Percentiles rank a stretch among this genome's conserved stretches.
These are phyloP conservation scores for Poecilia velifera DNA, from an alignment of 2,797 vertebrate genomes.

Conservation along the genomic window DNA sequence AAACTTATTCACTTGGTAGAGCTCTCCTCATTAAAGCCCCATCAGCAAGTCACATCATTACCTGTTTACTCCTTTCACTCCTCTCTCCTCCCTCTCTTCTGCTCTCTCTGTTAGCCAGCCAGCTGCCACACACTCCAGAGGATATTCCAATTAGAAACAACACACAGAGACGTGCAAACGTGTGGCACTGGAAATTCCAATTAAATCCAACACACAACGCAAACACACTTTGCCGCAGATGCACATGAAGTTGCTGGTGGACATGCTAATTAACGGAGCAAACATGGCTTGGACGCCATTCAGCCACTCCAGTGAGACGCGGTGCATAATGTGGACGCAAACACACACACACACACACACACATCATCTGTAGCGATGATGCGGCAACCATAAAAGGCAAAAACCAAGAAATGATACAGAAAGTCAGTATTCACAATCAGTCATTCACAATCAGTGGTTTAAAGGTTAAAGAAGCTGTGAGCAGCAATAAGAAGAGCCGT, in stretches of 20 bases:
- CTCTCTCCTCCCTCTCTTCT: constrained; percentile 54
- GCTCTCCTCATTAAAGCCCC: constrained; percentile 71
- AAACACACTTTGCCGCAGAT: constrained; percentile 42
- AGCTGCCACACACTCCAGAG: constrained; percentile 75
- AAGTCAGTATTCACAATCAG: background rate
- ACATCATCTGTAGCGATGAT: background rate
- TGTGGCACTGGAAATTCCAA: constrained; percentile 66
- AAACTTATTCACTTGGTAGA: constrained; percentile 55
- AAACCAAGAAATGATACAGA: background rate
- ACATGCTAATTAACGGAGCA: constrained; percentile 67
- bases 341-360: background rate
- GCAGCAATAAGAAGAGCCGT: constrained; percentile 4
- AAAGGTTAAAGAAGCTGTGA: constrained; percentile 26
- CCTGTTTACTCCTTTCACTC: constrained; percentile 69
- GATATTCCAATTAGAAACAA: constrained; percentile 72
- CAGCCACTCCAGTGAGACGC: constrained; percentile 3
- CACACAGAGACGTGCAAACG: constrained; percentile 61
- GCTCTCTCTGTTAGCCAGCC: constrained; percentile 62
- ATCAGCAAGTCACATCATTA: constrained; percentile 76
- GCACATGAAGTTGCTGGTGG: constrained; percentile 41
- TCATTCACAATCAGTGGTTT: constrained; percentile 16
- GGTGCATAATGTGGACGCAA: background rate
- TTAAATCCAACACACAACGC: constrained; percentile 60
- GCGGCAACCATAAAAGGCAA: constrained; percentile 11
- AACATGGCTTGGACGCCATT: constrained; percentile 32